Evolutionary conservation across 1,140 invertebrate species (phyloP).

Genomic region (Microplitis mediator): DNA sequence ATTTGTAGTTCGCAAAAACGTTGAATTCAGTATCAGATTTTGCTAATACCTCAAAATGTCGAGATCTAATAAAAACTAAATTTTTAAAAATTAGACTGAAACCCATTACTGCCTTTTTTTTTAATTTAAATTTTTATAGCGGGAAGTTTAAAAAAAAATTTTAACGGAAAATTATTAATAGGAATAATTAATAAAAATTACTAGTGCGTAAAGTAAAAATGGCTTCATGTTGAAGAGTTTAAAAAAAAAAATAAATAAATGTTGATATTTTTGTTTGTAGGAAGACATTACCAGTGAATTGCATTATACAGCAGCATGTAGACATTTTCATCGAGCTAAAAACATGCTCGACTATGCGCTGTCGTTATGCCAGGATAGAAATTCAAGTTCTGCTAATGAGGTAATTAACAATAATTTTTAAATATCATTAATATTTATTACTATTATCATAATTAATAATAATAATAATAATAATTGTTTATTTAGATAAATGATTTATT

Average conservation of each 20-base stretch:
- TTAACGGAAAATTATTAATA: no score
- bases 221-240: neutral
- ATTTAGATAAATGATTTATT: slow-evolving; percentile 81
- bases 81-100: no score
- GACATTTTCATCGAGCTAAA: slow-evolving; percentile 90
- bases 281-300: slow-evolving; percentile 52
- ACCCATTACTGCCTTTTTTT: no score
- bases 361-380: slow-evolving; percentile 54
- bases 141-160: no score
- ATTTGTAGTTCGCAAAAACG: no score
- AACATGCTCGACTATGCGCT: slow-evolving; percentile 75
- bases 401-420: slow-evolving; percentile 60
- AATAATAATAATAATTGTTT: slow-evolving; percentile 35
- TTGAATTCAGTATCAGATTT: no score
- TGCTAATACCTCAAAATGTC: no score
- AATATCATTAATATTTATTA: neutral
- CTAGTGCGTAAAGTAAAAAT: neutral
- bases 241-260: neutral
- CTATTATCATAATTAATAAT: slow-evolving; percentile 17
- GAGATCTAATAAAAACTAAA: no score
- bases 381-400: slow-evolving; percentile 79
- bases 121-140: no score
- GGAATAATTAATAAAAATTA: no score
- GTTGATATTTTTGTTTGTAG: slow-evolving; percentile 33
- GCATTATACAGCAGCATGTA: slow-evolving; percentile 79